These are phyloP conservation scores for Fundulus diaphanus DNA, from an alignment of 2,797 vertebrate species.

Conservation along the genomic window DNA sequence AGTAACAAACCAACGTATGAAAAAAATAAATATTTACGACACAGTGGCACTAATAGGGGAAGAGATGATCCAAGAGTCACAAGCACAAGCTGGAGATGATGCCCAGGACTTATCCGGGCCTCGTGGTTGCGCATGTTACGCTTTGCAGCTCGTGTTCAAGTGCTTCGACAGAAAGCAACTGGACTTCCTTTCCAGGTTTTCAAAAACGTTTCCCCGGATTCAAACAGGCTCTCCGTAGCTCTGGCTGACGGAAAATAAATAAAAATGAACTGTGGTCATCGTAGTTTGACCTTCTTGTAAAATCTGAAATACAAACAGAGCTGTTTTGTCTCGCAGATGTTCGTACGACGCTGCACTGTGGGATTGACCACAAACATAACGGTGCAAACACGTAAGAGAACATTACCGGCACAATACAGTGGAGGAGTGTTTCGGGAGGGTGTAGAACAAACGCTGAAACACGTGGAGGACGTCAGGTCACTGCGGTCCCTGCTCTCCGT, in stretches of 20 bases:
- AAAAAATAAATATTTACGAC: neutral
- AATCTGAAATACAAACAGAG: neutral
- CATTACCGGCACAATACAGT: neutral
- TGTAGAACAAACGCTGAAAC: slow-evolving; percentile 14
- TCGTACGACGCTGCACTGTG: slow-evolving; percentile 5
- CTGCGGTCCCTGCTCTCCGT: slow-evolving; percentile 31
- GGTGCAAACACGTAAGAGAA: neutral
- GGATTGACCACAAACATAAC: slow-evolving; percentile 2
- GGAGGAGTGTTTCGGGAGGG: slow-evolving; percentile 22
- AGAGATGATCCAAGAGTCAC: too few relatives aligned
- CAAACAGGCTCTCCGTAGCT: neutral
- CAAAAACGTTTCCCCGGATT: neutral
- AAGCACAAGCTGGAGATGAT: neutral
- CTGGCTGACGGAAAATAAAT: neutral
- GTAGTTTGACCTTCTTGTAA: neutral
- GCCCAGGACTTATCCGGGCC: neutral
- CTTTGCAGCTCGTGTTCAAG: neutral
- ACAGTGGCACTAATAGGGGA: too few relatives aligned
- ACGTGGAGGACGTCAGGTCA: neutral
- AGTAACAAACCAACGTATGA: neutral
- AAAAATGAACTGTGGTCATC: neutral
- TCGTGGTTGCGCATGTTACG: neutral
- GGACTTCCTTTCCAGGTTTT: neutral
- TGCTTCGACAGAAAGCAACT: neutral
- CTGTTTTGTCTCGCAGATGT: neutral